Evolutionary conservation across 2,888 invertebrate species (phyloP).

Genomic region (Nephrotoma flavescens): DNA sequence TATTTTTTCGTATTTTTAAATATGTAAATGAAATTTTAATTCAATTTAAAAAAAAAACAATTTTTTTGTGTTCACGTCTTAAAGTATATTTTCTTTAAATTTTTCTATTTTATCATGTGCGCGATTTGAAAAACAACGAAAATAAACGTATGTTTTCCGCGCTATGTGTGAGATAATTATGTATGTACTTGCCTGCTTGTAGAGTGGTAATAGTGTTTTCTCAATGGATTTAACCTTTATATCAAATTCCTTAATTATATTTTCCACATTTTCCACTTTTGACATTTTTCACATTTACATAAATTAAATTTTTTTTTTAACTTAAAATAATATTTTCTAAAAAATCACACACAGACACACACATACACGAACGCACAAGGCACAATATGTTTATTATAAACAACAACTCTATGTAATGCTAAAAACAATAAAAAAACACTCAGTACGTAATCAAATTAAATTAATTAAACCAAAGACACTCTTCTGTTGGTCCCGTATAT

Average conservation of each 20-base stretch:
- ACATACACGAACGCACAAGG: not conserved
- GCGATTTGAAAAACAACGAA: not conserved
- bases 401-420: not conserved
- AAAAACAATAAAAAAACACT: not conserved
- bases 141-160: not conserved
- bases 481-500: not conserved
- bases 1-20: not conserved
- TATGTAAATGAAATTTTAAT: not conserved
- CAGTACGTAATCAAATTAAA: not conserved
- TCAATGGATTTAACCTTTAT: slow-evolving; percentile 90
- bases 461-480: not conserved
- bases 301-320: not conserved
- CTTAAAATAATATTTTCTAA: not conserved
- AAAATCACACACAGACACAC: not conserved
- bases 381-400: not conserved
- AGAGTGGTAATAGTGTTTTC: slow-evolving; percentile 82
- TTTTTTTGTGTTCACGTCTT: not conserved
- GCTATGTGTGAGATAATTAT: not conserved
- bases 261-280: not conserved
- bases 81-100: not conserved
- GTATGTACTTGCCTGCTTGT: slow-evolving; percentile 69
- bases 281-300: not conserved
- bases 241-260: slow-evolving; percentile 36
- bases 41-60: not conserved
- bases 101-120: not conserved